Conservation (phyloP, 2,113 vertebrate genomes). For the Hyla sarda region DNA sequence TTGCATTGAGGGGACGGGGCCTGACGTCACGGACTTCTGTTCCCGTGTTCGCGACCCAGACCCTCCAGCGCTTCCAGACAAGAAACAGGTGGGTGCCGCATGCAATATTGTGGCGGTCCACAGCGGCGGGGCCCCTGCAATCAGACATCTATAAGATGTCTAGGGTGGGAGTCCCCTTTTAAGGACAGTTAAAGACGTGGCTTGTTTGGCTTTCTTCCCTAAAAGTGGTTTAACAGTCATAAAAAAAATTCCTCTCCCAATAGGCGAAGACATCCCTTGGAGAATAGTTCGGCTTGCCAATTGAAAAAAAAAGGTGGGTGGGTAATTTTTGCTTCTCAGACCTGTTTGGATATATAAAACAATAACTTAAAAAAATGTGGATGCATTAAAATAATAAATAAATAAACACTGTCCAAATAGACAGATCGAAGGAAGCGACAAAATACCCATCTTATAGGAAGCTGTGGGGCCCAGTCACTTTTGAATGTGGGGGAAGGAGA, state of each 20-base stretch:
- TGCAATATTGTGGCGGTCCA: too few relatives aligned
- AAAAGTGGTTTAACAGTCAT: conserved; percentile 3
- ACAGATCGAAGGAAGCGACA: background rate
- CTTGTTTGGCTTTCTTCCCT: background rate
- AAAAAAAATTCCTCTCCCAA: background rate
- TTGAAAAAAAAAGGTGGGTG: background rate
- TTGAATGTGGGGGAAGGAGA: background rate
- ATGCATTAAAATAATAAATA: conserved; percentile 35
- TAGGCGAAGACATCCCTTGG: background rate
- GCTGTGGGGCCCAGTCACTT: background rate
- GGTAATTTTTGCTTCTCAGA: background rate
- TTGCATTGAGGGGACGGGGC: too few relatives aligned
- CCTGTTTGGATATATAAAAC: background rate
- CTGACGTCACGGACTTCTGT: too few relatives aligned
- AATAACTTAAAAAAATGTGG: conserved; percentile 42
- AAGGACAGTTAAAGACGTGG: background rate
- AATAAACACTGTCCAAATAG: background rate
- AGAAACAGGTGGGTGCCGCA: too few relatives aligned
- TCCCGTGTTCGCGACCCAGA: too few relatives aligned
- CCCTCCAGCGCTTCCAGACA: too few relatives aligned
- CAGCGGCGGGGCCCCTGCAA: too few relatives aligned
- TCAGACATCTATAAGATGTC: too few relatives aligned
- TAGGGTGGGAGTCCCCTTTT: too few relatives aligned
- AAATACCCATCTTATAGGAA: background rate
- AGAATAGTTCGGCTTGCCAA: background rate